Percentiles rank a stretch among this genome's conserved stretches.
Conservation (phyloP, 1,140 invertebrate species). For the Epicauta chinensis region DNA sequence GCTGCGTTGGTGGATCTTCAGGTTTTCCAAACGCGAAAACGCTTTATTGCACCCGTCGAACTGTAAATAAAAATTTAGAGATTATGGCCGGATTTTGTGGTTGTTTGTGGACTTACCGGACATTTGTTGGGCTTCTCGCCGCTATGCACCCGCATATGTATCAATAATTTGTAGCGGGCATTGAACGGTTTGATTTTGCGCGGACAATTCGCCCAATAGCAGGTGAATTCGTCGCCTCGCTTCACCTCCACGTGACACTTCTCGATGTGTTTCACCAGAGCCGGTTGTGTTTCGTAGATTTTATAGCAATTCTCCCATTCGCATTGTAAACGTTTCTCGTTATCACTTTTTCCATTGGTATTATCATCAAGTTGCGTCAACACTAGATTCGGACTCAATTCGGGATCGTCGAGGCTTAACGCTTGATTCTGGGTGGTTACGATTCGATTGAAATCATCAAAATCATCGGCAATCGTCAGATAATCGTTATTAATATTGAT, state of each 20-base stretch:
- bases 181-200: conserved; percentile 84
- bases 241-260: conserved; percentile 82
- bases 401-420: conserved; percentile 34
- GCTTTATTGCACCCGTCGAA: conserved; percentile 87
- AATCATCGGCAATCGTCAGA: too few species aligned
- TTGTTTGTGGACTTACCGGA: too few species aligned
- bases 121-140: conserved; percentile 96
- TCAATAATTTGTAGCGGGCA: conserved; percentile 91
- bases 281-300: conserved; percentile 68
- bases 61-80: conserved; percentile 52
- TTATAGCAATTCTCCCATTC: conserved; percentile 81
- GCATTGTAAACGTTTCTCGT: conserved; percentile 49
- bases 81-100: too few species aligned
- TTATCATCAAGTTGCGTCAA: conserved; percentile 4
- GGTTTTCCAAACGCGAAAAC: conserved; percentile 90
- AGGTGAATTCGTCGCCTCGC: conserved; percentile 83
- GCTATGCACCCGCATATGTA: conserved; percentile 94
- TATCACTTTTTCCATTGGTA: not conserved
- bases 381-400: conserved; percentile 25
- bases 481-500: conserved; percentile 11
- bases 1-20: conserved; percentile 94
- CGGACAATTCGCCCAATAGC: conserved; percentile 85
- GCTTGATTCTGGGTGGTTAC: conserved; percentile 34
- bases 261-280: conserved; percentile 86
- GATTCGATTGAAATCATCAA: conserved; percentile 27